Percentiles rank a stretch among this genome's conserved stretches.
These are phyloP conservation scores for Frieseomelitta varia DNA, from an alignment of 1,140 invertebrate species.

Conservation along the genomic window DNA sequence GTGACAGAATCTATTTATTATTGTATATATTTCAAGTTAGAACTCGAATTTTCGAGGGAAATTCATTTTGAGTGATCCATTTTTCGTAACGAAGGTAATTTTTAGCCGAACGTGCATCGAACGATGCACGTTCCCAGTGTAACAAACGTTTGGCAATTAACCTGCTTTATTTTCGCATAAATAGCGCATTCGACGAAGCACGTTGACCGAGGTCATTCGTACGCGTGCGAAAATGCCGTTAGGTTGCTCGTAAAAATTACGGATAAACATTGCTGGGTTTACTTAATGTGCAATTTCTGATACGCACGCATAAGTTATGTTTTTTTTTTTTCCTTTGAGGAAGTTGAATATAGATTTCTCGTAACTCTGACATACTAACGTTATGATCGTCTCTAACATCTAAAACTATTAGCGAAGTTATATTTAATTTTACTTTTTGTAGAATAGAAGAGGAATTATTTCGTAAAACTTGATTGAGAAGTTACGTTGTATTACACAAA, in stretches of 20 bases:
- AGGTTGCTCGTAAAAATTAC: not conserved
- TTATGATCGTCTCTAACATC: no score
- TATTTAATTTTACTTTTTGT: no score
- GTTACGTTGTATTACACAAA: no score
- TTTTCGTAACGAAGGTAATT: not conserved
- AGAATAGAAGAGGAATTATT: no score
- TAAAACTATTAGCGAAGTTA: no score
- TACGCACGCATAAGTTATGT: not conserved
- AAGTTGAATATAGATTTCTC: not conserved
- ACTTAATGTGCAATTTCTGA: not conserved
- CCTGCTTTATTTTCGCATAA: constrained; percentile 28
- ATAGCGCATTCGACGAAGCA: constrained; percentile 25
- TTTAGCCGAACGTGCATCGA: not conserved
- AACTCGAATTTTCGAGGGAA: no score
- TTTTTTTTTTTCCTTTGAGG: no score
- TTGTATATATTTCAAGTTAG: no score
- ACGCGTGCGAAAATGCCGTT: constrained; percentile 22
- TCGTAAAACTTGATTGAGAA: no score
- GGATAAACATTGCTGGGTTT: not conserved
- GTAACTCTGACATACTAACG: not conserved
- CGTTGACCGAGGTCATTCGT: not conserved
- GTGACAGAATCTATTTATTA: not conserved
- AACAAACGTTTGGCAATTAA: constrained; percentile 16
- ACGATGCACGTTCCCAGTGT: not conserved
- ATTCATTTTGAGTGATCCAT: not conserved